These are phyloP conservation scores for Ianthella basta DNA, from an alignment of 37 sponge, comb jelly and placozoan species.

Conservation along the genomic window DNA sequence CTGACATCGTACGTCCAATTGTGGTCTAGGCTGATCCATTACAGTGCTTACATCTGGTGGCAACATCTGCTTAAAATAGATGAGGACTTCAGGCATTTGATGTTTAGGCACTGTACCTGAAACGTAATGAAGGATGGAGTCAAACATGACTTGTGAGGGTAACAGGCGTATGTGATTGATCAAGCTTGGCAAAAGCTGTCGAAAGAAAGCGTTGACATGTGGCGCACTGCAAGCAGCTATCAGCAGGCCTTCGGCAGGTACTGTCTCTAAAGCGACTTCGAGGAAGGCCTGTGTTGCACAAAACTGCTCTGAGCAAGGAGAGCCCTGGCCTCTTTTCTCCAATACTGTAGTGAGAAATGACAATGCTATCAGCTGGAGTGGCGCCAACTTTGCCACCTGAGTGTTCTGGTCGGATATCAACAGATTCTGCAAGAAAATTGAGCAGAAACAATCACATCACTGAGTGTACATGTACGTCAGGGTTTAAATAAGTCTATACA, in stretches of 20 bases:
- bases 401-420: neutral
- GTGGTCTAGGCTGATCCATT: neutral
- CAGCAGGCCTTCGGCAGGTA: constrained; percentile 14
- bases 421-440: neutral
- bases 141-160: neutral
- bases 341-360: neutral
- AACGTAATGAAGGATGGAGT: neutral
- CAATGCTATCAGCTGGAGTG: constrained; percentile 18
- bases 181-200: neutral
- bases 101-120: neutral
- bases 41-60: neutral
- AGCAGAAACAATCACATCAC: neutral
- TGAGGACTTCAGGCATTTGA: neutral
- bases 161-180: neutral
- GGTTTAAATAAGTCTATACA: too few relatives aligned
- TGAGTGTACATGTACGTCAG: too few relatives aligned
- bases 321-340: neutral
- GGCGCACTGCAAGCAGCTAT: neutral
- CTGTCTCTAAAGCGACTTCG: neutral
- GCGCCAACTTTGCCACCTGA: constrained; percentile 17
- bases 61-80: neutral
- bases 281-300: neutral
- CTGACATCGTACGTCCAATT: neutral
- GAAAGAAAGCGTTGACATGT: neutral
- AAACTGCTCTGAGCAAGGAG: neutral